Evolutionary conservation across 2,797 vertebrate species (phyloP).

Genomic region (Mus spretus): DNA sequence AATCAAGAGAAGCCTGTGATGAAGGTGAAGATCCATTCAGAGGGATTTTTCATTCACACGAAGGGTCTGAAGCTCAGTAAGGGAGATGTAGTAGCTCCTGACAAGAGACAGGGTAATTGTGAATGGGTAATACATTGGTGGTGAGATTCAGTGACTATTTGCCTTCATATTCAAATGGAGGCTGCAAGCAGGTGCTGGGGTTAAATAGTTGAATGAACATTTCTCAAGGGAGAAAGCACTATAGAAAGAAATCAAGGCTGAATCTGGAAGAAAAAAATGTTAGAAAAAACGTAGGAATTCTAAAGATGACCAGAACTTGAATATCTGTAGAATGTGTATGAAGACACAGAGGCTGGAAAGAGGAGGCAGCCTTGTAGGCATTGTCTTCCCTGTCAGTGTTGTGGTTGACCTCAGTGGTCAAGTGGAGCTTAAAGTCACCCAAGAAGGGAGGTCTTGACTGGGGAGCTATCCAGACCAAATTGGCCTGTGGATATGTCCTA

Average conservation of each 20-base stretch:
- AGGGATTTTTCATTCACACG: constrained; percentile 59
- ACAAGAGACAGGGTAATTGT: constrained; percentile 86
- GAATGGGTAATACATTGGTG: constrained; percentile 81
- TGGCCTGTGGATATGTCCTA: not conserved
- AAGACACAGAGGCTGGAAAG: not conserved
- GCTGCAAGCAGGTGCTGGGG: constrained; percentile 81
- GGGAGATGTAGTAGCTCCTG: constrained; percentile 79
- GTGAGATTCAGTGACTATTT: constrained; percentile 86
- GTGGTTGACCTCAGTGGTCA: not conserved
- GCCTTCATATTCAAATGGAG: constrained; percentile 81
- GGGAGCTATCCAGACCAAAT: not conserved
- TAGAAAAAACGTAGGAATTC: constrained; percentile 76
- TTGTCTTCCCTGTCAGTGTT: not conserved
- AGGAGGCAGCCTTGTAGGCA: not conserved
- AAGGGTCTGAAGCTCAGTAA: constrained; percentile 74
- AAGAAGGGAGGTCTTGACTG: not conserved
- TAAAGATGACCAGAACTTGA: constrained; percentile 62
- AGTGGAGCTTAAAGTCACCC: not conserved
- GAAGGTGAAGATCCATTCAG: constrained; percentile 83
- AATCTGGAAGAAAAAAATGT: constrained; percentile 56
- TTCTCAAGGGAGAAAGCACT: constrained; percentile 63
- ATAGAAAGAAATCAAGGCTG: constrained; percentile 75
- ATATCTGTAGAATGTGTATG: constrained; percentile 23
- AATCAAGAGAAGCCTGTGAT: constrained; percentile 77
- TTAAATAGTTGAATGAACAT: constrained; percentile 70